Base-by-base conservation (phyloP, 2,888 invertebrate species). In the Polymixis flavicincta region DNA sequence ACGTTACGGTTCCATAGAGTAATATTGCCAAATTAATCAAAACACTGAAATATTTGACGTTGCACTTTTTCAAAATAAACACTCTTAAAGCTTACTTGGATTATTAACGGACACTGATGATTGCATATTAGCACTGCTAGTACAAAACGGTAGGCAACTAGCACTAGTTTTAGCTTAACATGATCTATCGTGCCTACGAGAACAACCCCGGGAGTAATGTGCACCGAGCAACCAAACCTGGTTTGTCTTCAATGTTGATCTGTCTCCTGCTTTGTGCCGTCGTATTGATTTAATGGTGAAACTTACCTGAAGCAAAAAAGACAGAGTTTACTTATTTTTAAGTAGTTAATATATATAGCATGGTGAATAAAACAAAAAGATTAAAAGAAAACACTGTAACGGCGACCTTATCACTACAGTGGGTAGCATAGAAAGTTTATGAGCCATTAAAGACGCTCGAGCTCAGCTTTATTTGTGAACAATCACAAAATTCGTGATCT, bases 221-320 rank as follows among this genome's bases (percentile, higher is more conserved):
- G 50, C 52, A 67, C 59, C 77, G 66, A 73, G 65, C 50, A 55
- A 67, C 68, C 64, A 83, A 78, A 85, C 82, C 80, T 83, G 50
- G 13, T 8, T 52, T 61, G 22, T 69, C 63, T 66, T 63, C 37
- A 19, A 25, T n/a, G 19, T 28, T 11, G 57, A 60, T 37, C 17
- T 32, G 50, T 28, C 61, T 59, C 11, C 54, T 28, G 37, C 37
- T 25, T 54, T 45, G 9, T 45, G 37, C 32, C 6, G 19, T 4
- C 42, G 22, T 19, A 25, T 28, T 68, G 25, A 61, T 54, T n/a
- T 11, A 55, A 19, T 52, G 6, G 5, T 19, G 13, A n/a, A 42
- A 84, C 80, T 76, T 80, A 84, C 84, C 84, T 84, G 73, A 64
- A 86, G 86, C 73, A 69, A 84, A 54, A 65, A 28, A 32, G 1